Evolutionary conservation across 2,113 vertebrate species (phyloP), one percentile per base, ranked within the genome.

Genomic region (Erinaceus europaeus): DNA sequence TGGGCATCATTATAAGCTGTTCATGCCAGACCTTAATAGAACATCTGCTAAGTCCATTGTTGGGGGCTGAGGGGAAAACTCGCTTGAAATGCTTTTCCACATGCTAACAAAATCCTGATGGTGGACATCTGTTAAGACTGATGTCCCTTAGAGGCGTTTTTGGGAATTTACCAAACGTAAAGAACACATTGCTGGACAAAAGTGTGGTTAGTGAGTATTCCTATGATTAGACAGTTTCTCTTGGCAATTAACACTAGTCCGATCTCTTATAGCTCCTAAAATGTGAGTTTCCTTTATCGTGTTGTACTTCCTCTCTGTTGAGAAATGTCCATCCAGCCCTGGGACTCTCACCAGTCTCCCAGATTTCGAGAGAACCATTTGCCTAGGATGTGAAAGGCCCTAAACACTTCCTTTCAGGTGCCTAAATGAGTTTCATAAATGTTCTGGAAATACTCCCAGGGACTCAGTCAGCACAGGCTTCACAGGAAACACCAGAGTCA

Each of bases 101-200:
- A 62, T 91, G 46, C 55, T 83, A 86, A 75, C 90, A 89, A 80
- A 90, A 77, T 88, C 46, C 15, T 80, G 64, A 93, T 95, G 90
- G 87, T 69, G 20, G 57, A 86, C 92, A 90, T 95, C 86, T 95
- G 57, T 76, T 95, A 80, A 77, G 94, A 88, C 90, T 83, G 73
- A 76, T 90, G 23, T 79, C 67, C 75, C 90, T 89, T 73, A 80
- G 73, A 94, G 77, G 46, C 82, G 73, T 93, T 91, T 92, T 94
- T 90, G 90, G 85, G 92, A 87, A 88, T n/a, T 91, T 90, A 94
- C 71, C 61, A 88, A 69, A 80, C 71, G 61, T 87, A 68, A 65
- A 48, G 83, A 93, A 94, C 69, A 67, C 42, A 36, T 78, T 93
- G 93, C 81, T 29, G 29, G 91, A 83, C 55, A 86, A 78, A 84